These are phyloP conservation scores for Nyctereutes procyonoides DNA, from an alignment of 2,113 vertebrate genomes.

Conservation along the genomic window DNA sequence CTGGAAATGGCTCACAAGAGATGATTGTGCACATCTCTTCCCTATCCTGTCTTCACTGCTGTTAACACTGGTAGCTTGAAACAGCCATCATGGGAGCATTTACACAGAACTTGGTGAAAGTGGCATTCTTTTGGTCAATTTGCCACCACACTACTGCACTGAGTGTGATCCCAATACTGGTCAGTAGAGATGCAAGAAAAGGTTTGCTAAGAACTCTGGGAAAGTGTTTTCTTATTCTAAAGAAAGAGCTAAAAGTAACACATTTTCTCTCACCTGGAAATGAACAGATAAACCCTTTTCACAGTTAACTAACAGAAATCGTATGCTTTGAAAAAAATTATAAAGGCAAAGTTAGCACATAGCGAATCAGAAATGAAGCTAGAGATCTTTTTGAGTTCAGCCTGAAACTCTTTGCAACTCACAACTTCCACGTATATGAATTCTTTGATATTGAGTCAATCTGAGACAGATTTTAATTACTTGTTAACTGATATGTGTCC, in stretches of 20 bases:
- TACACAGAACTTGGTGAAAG: background rate
- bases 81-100: background rate
- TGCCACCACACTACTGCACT: background rate
- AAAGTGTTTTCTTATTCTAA: background rate
- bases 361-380: background rate
- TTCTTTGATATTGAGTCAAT: background rate
- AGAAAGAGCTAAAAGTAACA: background rate
- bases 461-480: background rate
- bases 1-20: background rate
- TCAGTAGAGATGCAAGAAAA: slow-evolving; percentile 2
- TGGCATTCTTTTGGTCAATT: background rate
- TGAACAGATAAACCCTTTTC: background rate
- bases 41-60: background rate
- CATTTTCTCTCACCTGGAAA: background rate
- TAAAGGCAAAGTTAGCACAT: slow-evolving; percentile 13
- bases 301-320: background rate
- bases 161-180: background rate
- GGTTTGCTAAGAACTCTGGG: background rate
- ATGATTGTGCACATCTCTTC: background rate
- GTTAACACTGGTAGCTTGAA: background rate
- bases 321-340: background rate
- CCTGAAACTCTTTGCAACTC: background rate
- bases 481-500: background rate
- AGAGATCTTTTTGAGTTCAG: background rate
- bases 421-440: background rate